Base-by-base conservation (phyloP, 1,140 invertebrate genomes). In the Belonocnema kinseyi region DNA sequence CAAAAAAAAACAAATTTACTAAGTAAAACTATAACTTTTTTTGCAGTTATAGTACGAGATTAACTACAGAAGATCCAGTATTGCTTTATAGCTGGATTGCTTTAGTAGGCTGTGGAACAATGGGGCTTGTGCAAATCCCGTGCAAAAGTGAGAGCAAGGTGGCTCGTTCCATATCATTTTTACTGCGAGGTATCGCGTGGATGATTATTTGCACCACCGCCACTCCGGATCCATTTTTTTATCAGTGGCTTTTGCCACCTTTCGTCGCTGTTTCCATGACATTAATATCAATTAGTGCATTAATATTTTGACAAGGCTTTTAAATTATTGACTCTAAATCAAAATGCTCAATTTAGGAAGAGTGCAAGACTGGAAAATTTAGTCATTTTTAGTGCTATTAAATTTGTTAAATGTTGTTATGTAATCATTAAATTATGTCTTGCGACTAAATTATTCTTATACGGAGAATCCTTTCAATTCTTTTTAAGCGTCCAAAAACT, bases 231-330 rank as follows among this genome's bases (percentile, higher is more conserved):
- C 75, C 86, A 17, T 76, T 84, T 19, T 82, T 88, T 81, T 88
- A 89, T 83, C 87, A 91, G n/a, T 91, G 89, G 86, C 88, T 77
- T 75, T 86, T 92, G 58, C 87, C 91, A 58, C 89, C 88, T 11
- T 74, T 88, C 26, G 72, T 90, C 12, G 85, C 90, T 14, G 50
- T 56, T 40, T 17, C 76, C 11, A 16, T 81, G 58, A 56, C 52
- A 73, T 61, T 87, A 17, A 82, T 89, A 74, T 81, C 85, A 40
- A 46, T 89, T 50, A 84, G 88, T 82, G 82, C 79, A n/a, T 40
- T 86, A 17, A 82, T 84, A 58, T 66, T 78, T 73, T 82, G 75
- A 84, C 72, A 5, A 75, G 66, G 13, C 12, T 33, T 61, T 46
- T 52, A 56, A 76, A 56, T 58, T 4, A 66, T 73, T 73, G 46